phyloP scores from a whole-genome alignment of 2,888 invertebrate species.

The Uloborus plumipes region DNA sequence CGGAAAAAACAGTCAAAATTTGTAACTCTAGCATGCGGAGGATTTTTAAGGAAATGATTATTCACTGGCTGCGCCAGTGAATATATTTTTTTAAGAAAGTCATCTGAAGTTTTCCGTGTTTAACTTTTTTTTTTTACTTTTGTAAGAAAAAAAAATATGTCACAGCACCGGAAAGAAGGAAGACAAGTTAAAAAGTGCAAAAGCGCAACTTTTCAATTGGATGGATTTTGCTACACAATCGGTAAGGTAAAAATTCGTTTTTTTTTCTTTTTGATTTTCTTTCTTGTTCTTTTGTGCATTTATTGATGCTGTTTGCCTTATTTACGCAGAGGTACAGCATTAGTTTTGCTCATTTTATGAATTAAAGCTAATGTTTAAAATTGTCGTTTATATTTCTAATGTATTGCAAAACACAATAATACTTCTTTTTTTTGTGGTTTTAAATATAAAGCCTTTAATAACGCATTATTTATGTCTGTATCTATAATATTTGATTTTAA shows the following conservation, averaged over 20 bases:
- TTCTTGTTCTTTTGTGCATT: not conserved
- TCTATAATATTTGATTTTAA: no score
- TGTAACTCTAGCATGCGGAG: slow-evolving; percentile 23
- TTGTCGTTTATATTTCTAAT: no score
- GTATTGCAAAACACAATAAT: no score
- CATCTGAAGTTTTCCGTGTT: not conserved
- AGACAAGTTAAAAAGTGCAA: slow-evolving; percentile 76
- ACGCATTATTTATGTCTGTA: no score
- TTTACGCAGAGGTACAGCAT: no score
- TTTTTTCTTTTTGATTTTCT: not conserved
- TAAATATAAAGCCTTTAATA: no score
- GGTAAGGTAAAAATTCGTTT: slow-evolving; percentile 75
- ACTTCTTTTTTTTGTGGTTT: no score
- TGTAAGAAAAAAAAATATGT: slow-evolving; percentile 38
- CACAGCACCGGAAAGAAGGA: slow-evolving; percentile 55
- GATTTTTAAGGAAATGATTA: slow-evolving; percentile 35
- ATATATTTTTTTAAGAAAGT: not conserved
- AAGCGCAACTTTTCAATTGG: slow-evolving; percentile 88
- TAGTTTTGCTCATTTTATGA: no score
- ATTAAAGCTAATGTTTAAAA: no score
- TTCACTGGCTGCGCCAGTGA: slow-evolving; percentile 1
- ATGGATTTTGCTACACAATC: slow-evolving; percentile 88
- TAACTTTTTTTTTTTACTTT: slow-evolving; percentile 6
- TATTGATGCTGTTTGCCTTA: no score
- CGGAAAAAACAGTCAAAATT: slow-evolving; percentile 10